Conservation (phyloP, 2,888 invertebrate genomes). For the Clanis bilineata region DNA sequence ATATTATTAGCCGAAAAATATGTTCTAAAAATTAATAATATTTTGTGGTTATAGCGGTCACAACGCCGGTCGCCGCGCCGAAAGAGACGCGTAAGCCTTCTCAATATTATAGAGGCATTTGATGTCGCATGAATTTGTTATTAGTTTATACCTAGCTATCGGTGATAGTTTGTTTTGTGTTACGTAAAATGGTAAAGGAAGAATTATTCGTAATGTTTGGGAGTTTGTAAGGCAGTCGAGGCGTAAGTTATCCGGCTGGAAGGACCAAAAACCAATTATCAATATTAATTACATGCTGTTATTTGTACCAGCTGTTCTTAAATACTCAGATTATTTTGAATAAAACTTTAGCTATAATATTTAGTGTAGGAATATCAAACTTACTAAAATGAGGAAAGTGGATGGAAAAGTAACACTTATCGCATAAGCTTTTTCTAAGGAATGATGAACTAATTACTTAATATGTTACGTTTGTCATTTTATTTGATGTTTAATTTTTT, state of each 20-base stretch:
- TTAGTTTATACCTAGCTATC: background rate
- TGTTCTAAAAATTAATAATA: conserved; percentile 18
- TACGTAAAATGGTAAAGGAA: background rate
- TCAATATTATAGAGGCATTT: background rate
- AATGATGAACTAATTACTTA: background rate
- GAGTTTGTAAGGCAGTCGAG: background rate
- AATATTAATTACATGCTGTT: no score
- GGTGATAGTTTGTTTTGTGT: background rate
- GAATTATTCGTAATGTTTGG: background rate
- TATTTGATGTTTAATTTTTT: conserved; percentile 9
- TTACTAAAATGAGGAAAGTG: background rate
- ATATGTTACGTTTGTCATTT: background rate
- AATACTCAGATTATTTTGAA: no score
- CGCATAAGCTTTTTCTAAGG: conserved; percentile 1
- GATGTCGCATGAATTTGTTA: background rate
- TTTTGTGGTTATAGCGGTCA: conserved; percentile 48
- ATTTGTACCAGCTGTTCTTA: no score
- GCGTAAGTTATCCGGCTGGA: background rate
- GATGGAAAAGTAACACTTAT: background rate
- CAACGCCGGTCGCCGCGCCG: conserved; percentile 52
- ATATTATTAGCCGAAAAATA: background rate
- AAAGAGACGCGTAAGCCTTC: conserved; percentile 62
- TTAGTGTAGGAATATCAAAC: background rate
- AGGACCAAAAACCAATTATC: no score
- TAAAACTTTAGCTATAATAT: background rate